Percentiles rank a stretch among this genome's conserved stretches.
These are phyloP conservation scores for Minunthozetes semirufus DNA, from an alignment of 2,888 invertebrate species.

Conservation along the genomic window DNA sequence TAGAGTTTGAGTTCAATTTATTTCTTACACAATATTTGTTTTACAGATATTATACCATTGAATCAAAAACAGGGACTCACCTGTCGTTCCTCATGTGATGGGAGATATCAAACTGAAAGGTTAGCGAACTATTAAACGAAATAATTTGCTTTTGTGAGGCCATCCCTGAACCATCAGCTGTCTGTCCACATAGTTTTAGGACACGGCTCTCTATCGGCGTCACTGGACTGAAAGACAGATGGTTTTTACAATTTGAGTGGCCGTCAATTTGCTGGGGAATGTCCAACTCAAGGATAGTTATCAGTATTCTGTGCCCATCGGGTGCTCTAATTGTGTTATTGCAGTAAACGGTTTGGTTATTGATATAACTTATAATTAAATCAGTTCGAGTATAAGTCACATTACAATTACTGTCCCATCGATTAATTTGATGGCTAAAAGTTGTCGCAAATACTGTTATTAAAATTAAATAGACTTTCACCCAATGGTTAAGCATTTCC, in stretches of 20 bases:
- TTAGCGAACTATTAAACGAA: neutral
- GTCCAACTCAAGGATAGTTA: neutral
- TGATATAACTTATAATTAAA: neutral
- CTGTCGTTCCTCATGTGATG: neutral
- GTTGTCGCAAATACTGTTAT: neutral
- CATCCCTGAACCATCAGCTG: neutral
- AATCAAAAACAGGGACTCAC: neutral
- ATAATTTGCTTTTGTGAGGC: neutral
- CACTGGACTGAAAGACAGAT: slow-evolving; percentile 3
- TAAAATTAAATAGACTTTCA: neutral
- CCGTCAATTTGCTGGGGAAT: neutral
- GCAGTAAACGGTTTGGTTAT: neutral
- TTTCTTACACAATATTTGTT: neutral
- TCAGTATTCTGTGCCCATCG: neutral
- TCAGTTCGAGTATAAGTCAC: neutral
- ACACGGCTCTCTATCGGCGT: neutral
- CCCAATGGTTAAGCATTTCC: neutral
- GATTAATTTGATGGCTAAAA: neutral
- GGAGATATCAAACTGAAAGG: neutral
- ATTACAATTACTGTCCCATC: neutral
- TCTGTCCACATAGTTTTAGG: neutral
- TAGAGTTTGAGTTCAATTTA: neutral
- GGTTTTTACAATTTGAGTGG: neutral
- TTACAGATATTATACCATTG: neutral
- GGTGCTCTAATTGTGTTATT: neutral